A percentile compares a stretch with the other conserved stretches of the same genome.
phyloP scores from a whole-genome alignment of 2,797 vertebrate genomes.

The Erethizon dorsatum region DNA sequence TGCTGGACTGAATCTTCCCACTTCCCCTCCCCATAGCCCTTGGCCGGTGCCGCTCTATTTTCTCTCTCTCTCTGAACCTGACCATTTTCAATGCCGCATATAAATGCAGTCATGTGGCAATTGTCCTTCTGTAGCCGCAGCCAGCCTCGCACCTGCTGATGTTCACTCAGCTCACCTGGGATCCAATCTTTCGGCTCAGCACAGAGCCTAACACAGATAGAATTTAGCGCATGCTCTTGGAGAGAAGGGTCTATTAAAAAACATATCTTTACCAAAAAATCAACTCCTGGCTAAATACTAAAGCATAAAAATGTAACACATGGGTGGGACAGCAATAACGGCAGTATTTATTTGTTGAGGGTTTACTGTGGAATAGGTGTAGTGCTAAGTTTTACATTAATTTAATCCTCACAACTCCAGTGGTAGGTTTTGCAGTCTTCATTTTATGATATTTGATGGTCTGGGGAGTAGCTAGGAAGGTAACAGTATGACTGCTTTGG shows the following conservation, averaged over 20 bases:
- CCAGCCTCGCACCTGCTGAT: background rate
- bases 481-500: background rate
- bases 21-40: background rate
- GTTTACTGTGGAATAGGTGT: background rate
- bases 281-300: background rate
- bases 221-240: background rate
- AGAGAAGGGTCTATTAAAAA: background rate
- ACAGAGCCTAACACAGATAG: rapidly evolving
- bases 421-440: background rate
- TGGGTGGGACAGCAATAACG: too few relatives aligned
- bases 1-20: too few relatives aligned
- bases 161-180: background rate
- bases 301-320: background rate
- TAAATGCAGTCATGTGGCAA: background rate
- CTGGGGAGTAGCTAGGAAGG: background rate
- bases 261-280: background rate
- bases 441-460: slow-evolving; percentile 28
- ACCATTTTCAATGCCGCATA: background rate
- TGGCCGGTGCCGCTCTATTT: background rate
- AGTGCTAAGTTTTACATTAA: background rate
- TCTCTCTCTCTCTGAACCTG: background rate
- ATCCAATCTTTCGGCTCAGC: background rate
- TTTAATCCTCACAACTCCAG: too few relatives aligned
- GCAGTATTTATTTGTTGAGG: background rate
- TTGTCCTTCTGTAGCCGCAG: too few relatives aligned